These are phyloP conservation scores for Crotophaga sulcirostris DNA, from an alignment of 2,113 vertebrate species.

Conservation along the genomic window DNA sequence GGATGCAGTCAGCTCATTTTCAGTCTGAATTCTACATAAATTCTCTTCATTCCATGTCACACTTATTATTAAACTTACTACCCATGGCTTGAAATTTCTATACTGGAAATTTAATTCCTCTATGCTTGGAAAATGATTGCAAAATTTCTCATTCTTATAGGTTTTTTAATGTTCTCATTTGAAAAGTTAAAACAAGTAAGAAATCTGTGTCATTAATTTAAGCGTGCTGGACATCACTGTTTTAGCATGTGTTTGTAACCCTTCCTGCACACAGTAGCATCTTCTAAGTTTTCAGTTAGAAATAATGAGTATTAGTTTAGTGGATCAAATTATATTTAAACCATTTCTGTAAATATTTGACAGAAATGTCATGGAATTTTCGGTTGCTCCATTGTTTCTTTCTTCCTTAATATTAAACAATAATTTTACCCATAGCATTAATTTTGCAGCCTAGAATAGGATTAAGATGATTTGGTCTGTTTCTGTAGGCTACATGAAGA, in stretches of 20 bases:
- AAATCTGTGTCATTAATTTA: neutral
- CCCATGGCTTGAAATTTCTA: neutral
- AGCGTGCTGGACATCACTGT: neutral
- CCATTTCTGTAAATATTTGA: neutral
- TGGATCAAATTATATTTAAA: neutral
- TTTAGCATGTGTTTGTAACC: neutral
- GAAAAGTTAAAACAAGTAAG: neutral
- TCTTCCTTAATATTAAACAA: neutral
- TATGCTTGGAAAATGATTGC: neutral
- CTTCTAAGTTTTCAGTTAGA: neutral
- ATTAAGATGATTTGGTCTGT: neutral
- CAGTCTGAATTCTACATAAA: neutral
- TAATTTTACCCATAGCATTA: neutral
- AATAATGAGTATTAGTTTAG: neutral
- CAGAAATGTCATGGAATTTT: neutral
- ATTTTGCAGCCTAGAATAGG: neutral
- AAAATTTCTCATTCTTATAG: neutral
- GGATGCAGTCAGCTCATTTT: neutral
- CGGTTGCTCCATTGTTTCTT: neutral
- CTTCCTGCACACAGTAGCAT: neutral
- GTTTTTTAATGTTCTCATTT: neutral
- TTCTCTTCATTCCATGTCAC: neutral
- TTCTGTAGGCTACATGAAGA: neutral
- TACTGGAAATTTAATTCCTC: neutral
- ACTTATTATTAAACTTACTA: neutral